Evolutionary conservation across 2,888 invertebrate species (phyloP).

Genomic region (Lobophora halterata): DNA sequence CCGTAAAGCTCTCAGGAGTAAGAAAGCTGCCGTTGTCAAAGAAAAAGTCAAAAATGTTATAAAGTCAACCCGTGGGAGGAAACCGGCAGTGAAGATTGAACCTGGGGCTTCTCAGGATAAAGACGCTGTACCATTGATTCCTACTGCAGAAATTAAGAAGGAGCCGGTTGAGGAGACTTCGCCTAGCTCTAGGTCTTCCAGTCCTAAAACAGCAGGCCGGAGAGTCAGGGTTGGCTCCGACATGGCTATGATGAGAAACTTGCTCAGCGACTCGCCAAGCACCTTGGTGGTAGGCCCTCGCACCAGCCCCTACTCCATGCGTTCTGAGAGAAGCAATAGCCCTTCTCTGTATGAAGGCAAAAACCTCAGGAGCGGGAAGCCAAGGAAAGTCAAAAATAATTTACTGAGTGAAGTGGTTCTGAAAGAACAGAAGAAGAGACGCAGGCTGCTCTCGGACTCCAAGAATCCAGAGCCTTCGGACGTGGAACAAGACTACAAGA

Average conservation of each 20-base stretch:
- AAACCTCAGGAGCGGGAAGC: conserved; percentile 84
- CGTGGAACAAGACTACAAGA: conserved; percentile 58
- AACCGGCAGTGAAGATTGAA: conserved; percentile 56
- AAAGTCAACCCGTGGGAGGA: conserved; percentile 60
- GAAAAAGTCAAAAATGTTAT: conserved; percentile 61
- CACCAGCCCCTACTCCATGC: conserved; percentile 82
- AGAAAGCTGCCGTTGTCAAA: conserved; percentile 59
- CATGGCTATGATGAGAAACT: conserved; percentile 71
- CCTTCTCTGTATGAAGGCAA: conserved; percentile 75
- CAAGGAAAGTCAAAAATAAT: conserved; percentile 82
- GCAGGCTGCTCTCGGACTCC: conserved; percentile 79
- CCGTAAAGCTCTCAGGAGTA: conserved; percentile 68
- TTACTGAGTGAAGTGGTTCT: conserved; percentile 80
- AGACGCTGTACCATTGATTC: conserved; percentile 62
- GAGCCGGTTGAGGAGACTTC: conserved; percentile 67
- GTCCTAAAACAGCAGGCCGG: conserved; percentile 69
- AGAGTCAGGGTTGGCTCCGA: conserved; percentile 71
- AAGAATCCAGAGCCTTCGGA: conserved; percentile 62
- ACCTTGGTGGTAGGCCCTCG: conserved; percentile 64
- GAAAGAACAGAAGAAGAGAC: conserved; percentile 78
- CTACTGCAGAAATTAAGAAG: conserved; percentile 70
- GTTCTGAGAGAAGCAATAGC: conserved; percentile 80
- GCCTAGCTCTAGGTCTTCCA: conserved; percentile 70
- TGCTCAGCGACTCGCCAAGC: conserved; percentile 63
- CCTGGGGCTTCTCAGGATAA: conserved; percentile 61